Base-by-base conservation (phyloP, 2,888 invertebrate genomes). In the Agrotis exclamationis region DNA sequence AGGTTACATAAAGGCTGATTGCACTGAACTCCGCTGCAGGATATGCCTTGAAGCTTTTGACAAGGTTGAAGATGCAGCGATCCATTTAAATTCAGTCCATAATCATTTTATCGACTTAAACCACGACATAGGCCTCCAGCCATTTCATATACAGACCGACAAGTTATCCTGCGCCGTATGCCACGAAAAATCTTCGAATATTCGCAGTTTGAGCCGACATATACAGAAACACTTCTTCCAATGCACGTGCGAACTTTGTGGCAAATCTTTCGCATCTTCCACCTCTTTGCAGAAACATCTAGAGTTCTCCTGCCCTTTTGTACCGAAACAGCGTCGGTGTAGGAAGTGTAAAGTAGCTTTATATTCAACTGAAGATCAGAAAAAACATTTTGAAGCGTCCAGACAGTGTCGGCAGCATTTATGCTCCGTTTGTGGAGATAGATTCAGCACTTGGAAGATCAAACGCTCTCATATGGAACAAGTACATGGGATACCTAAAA, bases 241-340 rank as follows among this genome's bases (percentile, higher is more conserved):
- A 50, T 92, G 87, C 68, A 92, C 91, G 0, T 94, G 94, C 60
- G 92, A 93, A 58, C 87, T 89, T 3, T 94, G 94, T 54, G 94
- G 93, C 0, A 93, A 92, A 63, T 90, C 92, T 1, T 94, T 92
- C 33, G 85, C 91, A 0, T 89, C 90, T 2, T 82, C 84, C 2
- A 83, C 88, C 0, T 89, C 90, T 13, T 67, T 94, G 11, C 85
- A 87, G n/a, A 85, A 88, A 6, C 91, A 91, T 70, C 65, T 89
- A 2, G 85, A 79, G 28, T 82, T 80, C 48, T 79, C 85, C 5
- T 90, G 89, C 22, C 54, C 76, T 2, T 80, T 84, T 16, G 63
- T 80, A 14, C 79, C 82, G 14, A 87, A 88, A 58, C 83, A 87
- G 58, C 77, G 86, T 9, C 90, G 90, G 72, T 95, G 95, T 77